These are phyloP conservation scores for Oostethus manadensis DNA, from an alignment of 2,113 vertebrate genomes.

Conservation along the genomic window DNA sequence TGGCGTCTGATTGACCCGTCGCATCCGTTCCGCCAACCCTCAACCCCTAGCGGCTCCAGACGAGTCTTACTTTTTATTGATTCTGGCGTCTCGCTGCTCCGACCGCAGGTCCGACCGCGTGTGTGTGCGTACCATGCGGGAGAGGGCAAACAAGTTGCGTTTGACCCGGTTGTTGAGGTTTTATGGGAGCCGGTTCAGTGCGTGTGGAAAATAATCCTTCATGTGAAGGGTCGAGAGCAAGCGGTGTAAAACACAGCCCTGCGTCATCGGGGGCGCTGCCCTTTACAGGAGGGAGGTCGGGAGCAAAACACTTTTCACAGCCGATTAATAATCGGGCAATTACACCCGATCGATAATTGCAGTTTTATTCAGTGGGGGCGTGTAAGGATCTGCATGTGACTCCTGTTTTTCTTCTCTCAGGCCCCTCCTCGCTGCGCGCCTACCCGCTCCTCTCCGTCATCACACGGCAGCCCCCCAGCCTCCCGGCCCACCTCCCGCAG, in stretches of 20 bases:
- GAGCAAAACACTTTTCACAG: slow-evolving; percentile 59
- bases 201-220: slow-evolving; percentile 59
- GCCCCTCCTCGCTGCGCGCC: slow-evolving; percentile 80
- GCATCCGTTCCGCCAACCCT: slow-evolving; percentile 26
- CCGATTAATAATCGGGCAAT: slow-evolving; percentile 47
- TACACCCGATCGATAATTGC: slow-evolving; percentile 38
- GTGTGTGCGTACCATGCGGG: slow-evolving; percentile 10
- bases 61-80: slow-evolving; percentile 64
- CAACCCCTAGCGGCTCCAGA: slow-evolving; percentile 49
- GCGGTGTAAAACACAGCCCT: slow-evolving; percentile 65
- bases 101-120: slow-evolving; percentile 9
- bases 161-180: slow-evolving; percentile 27
- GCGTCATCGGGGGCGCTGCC: slow-evolving; percentile 61
- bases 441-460: slow-evolving; percentile 92
- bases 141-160: slow-evolving; percentile 10
- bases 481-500: slow-evolving; percentile 74
- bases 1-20: slow-evolving; percentile 33
- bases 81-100: slow-evolving; percentile 63
- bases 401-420: slow-evolving; percentile 60
- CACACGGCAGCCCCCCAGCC: slow-evolving; percentile 78
- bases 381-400: slow-evolving; percentile 16
- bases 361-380: slow-evolving; percentile 12
- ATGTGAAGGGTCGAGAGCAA: slow-evolving; percentile 53
- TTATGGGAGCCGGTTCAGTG: slow-evolving; percentile 26
- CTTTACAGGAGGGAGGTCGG: slow-evolving; percentile 55